Evolutionary conservation across 1,140 invertebrate genomes (phyloP), one percentile per base, ranked within the genome.

Genomic region (Parasteatoda tepidariorum): DNA sequence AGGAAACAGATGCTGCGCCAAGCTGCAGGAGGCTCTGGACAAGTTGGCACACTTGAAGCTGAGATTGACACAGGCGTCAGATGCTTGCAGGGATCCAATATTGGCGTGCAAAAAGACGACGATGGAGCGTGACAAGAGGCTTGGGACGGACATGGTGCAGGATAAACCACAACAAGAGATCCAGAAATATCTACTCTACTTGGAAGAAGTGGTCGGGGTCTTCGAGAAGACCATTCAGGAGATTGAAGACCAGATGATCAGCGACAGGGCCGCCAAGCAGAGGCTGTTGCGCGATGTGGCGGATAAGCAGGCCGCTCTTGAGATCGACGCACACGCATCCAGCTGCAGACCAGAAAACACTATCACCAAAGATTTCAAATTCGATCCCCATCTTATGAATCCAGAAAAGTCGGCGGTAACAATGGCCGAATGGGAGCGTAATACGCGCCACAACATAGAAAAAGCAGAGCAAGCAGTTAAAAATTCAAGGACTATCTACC

Each of bases 171-270:
- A 81, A 18, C 24, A 33, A 18, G 66, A 70, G 18, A 70, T 81
- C 0, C 78, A 81, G 33, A 81, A 81, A 24, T 81, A 81, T 9
- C 67, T 55, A 13, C 3, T 61, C 4, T 38, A 33, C 30, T 15
- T 81, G 9, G 78, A 81, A 18, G 78, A 81, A 15, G 33, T 70
- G 1, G 2, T 41, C 0, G 33, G 15, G 2, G 22, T 81, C 11
- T 41, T 81, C 6, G 78, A 81, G 31, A 81, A 59, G 6, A 81
- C 78, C 3, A 41, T 70, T 2, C 66, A 71, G 15, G 66, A 81
- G 15, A 30, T 81, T 2, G 78, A 81, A n/a, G 78, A 81, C 11
- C 78, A 81, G 22, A 81, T 81, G 78, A 81, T 81, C 34, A 26
- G 13, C 3, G 78, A 70, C 34, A 34, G 78, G 41, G 78, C 78